Base-by-base conservation (phyloP, 2,888 invertebrate species). In the Phalangium opilio region DNA sequence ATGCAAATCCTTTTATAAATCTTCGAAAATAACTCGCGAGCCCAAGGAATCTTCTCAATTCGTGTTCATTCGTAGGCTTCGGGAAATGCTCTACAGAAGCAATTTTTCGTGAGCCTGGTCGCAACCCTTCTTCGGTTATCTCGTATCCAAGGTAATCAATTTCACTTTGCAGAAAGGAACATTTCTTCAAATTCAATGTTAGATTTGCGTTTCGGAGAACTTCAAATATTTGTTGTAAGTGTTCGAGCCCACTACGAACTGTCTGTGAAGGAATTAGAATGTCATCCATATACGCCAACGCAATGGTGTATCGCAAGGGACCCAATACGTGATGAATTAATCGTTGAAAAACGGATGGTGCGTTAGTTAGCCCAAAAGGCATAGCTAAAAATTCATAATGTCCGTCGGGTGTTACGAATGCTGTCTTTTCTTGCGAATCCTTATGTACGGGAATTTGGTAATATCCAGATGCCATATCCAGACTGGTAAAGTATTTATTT, bases 391-490 rank as follows among this genome's bases (percentile, higher is more conserved):
- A 40, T 21, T 40, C 27, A 19, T 17, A 45, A 3, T 45, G 45
- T 2, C 39, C 45, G 10, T n/a, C 10, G 3, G 15, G 20, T 10
- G 36, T 36, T 14, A 45, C 45, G 21, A 45, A 45, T 15, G 45
- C 40, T 4, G 40, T 45, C 14, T 40, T 41, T 3, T 39, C 18
- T 14, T 14, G 20, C 11, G 17, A 20, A 3, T 43, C 38, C 12
- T 33, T 19, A 11, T 18, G 19, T 3, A 47, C 17, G n/a, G 14
- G n/a, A 3, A 47, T 14, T 2, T 47, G 47, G n/a, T 43, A 33
- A 21, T 32, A 43, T 19, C 41, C 41, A 8, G 14, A 20, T 2
- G 47, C 43, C 3, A 47, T n/a, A 20, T 47, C 47, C 43, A 47
- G 35, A 3, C 38, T 43, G 1, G 47, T 43, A 39, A 47, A 47